Percentiles rank a stretch among this genome's conserved stretches.
Conservation (phyloP, 2,888 invertebrate genomes). For the Limnephilus marmoratus region DNA sequence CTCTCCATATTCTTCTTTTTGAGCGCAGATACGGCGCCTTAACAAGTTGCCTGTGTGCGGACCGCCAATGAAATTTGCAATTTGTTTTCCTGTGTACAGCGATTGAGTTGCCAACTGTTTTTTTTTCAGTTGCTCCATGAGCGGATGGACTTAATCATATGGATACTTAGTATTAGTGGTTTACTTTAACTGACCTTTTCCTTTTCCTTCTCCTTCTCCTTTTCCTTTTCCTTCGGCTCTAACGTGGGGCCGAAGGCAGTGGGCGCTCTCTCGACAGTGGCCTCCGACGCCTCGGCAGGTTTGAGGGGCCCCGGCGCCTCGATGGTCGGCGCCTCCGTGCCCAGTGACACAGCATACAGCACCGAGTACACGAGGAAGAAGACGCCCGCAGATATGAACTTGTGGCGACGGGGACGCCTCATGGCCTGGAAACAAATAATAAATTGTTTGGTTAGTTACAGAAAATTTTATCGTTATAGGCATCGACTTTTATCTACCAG, state of each 20-base stretch:
- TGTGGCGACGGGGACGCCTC: constrained; percentile 81
- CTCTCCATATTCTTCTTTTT: too few relatives aligned
- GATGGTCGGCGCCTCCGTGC: constrained; percentile 66
- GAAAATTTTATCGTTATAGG: background rate
- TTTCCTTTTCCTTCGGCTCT: constrained; percentile 39
- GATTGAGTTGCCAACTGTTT: too few relatives aligned
- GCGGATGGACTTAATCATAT: too few relatives aligned
- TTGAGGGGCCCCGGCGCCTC: constrained; percentile 44
- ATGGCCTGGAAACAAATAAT: constrained; percentile 67
- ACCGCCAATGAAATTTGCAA: too few relatives aligned
- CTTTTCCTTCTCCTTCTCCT: background rate
- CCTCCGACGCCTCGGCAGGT: constrained; percentile 53
- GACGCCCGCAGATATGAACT: constrained; percentile 82
- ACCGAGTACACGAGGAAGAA: constrained; percentile 83
- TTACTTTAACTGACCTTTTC: background rate
- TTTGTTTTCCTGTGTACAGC: too few relatives aligned
- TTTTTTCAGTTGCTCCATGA: too few relatives aligned
- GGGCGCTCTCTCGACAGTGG: constrained; percentile 54
- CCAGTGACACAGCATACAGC: constrained; percentile 74
- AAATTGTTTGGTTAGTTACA: background rate
- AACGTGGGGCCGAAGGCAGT: constrained; percentile 14
- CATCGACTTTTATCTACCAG: too few relatives aligned
- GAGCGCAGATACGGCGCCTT: too few relatives aligned
- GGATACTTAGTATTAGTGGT: background rate
- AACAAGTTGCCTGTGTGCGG: too few relatives aligned